Evolutionary conservation across 2,888 invertebrate species (phyloP).

Genomic region (Aporophyla nigra): DNA sequence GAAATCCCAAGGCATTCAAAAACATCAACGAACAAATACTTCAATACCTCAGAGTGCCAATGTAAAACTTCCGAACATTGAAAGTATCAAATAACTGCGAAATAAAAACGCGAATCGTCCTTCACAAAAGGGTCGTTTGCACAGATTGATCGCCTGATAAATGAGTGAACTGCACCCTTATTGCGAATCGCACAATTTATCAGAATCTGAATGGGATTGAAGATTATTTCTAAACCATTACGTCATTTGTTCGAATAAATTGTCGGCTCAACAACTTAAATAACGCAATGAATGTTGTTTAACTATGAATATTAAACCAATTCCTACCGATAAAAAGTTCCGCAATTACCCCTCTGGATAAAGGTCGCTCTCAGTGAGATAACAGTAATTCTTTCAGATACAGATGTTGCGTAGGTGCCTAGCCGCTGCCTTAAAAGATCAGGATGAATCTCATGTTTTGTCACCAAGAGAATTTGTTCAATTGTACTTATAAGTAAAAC

Average conservation of each 20-base stretch:
- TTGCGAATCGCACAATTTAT: too few species aligned
- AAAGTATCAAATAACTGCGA: slow-evolving; percentile 42
- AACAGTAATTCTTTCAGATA: slow-evolving; percentile 58
- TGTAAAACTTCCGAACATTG: slow-evolving; percentile 11
- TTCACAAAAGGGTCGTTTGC: slow-evolving; percentile 51
- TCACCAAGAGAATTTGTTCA: background rate
- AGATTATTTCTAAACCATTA: too few species aligned
- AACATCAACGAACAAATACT: slow-evolving; percentile 3
- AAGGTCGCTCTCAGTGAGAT: slow-evolving; percentile 49
- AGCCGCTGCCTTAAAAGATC: slow-evolving; percentile 38
- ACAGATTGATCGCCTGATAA: slow-evolving; percentile 61
- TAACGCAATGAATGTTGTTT: too few species aligned
- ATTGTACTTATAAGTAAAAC: background rate
- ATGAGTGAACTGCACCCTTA: slow-evolving; percentile 49
- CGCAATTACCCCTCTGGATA: too few species aligned
- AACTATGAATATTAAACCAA: too few species aligned
- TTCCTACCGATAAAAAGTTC: too few species aligned
- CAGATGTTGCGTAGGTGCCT: slow-evolving; percentile 55
- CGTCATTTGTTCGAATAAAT: too few species aligned
- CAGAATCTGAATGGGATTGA: too few species aligned
- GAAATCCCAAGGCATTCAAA: background rate
- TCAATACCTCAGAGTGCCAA: background rate
- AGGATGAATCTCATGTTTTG: slow-evolving; percentile 40
- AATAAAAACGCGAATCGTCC: slow-evolving; percentile 35
- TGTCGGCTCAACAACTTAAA: too few species aligned